Evolutionary conservation across 1,140 invertebrate species (phyloP).

Genomic region (Drosophila sucinea): DNA sequence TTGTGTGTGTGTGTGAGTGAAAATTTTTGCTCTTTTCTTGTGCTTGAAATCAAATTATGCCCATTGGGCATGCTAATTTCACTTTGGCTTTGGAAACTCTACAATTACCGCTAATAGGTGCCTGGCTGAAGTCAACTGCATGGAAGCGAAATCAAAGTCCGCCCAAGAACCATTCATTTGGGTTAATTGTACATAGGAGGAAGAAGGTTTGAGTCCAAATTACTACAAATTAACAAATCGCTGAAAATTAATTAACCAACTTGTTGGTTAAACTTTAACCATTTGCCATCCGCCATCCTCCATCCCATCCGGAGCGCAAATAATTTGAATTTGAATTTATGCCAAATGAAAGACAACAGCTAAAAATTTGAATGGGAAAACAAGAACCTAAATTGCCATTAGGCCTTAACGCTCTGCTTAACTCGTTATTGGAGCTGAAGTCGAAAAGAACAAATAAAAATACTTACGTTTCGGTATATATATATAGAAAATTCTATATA

Average conservation of each 20-base stretch:
- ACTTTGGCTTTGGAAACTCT: constrained; percentile 65
- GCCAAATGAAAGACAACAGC: constrained; percentile 11
- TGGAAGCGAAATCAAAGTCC: constrained; percentile 5
- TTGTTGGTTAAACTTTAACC: constrained; percentile 70
- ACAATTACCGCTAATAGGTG: constrained; percentile 76
- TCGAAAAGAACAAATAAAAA: not conserved
- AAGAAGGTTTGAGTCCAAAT: constrained; percentile 49
- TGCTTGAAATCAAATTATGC: constrained; percentile 56
- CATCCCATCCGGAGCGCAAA: constrained; percentile 34
- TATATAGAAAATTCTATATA: constrained; percentile 46
- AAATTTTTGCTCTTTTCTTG: constrained; percentile 31
- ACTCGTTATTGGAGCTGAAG: constrained; percentile 73
- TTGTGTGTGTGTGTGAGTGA: constrained; percentile 25
- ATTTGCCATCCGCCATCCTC: constrained; percentile 20
- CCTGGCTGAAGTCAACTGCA: constrained; percentile 56
- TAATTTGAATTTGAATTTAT: constrained; percentile 55
- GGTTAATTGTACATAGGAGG: constrained; percentile 60
- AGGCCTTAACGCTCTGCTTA: constrained; percentile 78
- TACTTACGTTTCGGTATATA: not conserved
- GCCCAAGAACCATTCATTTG: constrained; percentile 60
- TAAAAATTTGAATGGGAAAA: constrained; percentile 15
- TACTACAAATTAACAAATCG: constrained; percentile 81
- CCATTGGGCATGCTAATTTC: constrained; percentile 76
- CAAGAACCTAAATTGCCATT: constrained; percentile 69
- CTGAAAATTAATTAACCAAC: constrained; percentile 75